Evolutionary conservation across 2,113 vertebrate genomes (phyloP), one percentile per base, ranked within the genome.

Genomic region (Coptodon rendalli): DNA sequence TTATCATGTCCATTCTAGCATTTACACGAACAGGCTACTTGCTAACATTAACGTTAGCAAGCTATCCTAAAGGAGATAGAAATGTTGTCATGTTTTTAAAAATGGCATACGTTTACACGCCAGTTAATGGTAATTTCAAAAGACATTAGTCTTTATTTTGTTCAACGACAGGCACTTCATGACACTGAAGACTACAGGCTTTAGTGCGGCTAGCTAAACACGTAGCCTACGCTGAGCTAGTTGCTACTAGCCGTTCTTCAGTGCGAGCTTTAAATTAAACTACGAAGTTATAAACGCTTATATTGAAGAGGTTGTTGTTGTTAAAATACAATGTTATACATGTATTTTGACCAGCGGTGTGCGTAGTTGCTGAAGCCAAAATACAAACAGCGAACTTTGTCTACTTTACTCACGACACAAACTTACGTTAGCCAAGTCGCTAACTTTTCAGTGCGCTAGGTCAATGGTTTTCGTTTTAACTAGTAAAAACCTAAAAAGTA

Each of bases 1-100:
- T 99, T 97, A 99, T 97, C 97, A 99, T 97, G 97, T 99, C 98
- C 98, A 99, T 99, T 96, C 96, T 98, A 97, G 97, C 98, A 98
- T 99, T 98, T 96, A 98, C 90, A 95, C 89, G 95, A 92, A 95
- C 95, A 95, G 87, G 96, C 89, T 93, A 56, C 71, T 81, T 93
- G 96, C 95, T 96, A 96, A 96, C 95, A 94, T 95, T 40, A 90
- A 93, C 71, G 95, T 95, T 95, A 96, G 95, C 95, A 95, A 83
- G 89, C 94, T n/a, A 14, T 80, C 87, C 90, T 91, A n/a, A 11
- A 53, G 13, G 31, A 38, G 8, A 31, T 5, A 63, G 7, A 59
- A 27, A 22, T 16, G 59, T 5, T 11, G 6, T 7, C 4, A 29
- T 57, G 31, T 6, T 3, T 31, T 71, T 27, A 2, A 73, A 73